These are phyloP conservation scores for Hippocampus guttulatus DNA, from an alignment of 2,113 vertebrate genomes.

Conservation along the genomic window DNA sequence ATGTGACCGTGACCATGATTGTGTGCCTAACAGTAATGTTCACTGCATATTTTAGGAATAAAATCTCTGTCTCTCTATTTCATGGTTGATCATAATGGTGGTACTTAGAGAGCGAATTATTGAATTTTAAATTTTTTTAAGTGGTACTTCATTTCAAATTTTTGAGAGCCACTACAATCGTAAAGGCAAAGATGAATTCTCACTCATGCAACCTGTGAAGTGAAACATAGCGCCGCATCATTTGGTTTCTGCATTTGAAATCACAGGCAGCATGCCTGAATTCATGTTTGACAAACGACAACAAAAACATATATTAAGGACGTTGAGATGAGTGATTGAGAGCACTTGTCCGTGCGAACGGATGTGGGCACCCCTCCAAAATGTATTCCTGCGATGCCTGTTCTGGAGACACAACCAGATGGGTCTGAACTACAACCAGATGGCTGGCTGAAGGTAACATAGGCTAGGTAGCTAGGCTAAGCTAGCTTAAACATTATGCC, in stretches of 20 bases:
- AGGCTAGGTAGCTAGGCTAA: constrained; percentile 49
- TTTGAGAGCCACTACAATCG: too few relatives aligned
- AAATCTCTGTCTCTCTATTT: too few relatives aligned
- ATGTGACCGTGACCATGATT: too few relatives aligned
- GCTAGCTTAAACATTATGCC: constrained; percentile 38
- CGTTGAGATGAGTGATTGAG: constrained; percentile 76
- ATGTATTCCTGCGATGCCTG: constrained; percentile 78
- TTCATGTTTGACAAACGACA: constrained; percentile 24
- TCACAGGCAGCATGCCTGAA: constrained; percentile 3
- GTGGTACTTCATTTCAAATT: too few relatives aligned
- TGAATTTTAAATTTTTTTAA: too few relatives aligned
- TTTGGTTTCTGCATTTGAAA: neutral
- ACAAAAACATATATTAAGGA: constrained; percentile 58
- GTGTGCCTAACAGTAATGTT: too few relatives aligned
- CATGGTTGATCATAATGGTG: too few relatives aligned
- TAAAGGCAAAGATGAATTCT: too few relatives aligned
- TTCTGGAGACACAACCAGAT: constrained; percentile 75
- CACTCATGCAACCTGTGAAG: too few relatives aligned
- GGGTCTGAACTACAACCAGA: constrained; percentile 78
- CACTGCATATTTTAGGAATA: too few relatives aligned
- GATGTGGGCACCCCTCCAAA: constrained; percentile 77
- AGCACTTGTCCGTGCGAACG: constrained; percentile 77
- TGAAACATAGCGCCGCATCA: too few relatives aligned
- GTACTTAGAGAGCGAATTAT: too few relatives aligned
- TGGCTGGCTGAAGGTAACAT: constrained; percentile 59